Percentiles rank a stretch among this genome's conserved stretches.
These are phyloP conservation scores for Megalopta genalis DNA, from an alignment of 1,140 invertebrate genomes.

Conservation along the genomic window DNA sequence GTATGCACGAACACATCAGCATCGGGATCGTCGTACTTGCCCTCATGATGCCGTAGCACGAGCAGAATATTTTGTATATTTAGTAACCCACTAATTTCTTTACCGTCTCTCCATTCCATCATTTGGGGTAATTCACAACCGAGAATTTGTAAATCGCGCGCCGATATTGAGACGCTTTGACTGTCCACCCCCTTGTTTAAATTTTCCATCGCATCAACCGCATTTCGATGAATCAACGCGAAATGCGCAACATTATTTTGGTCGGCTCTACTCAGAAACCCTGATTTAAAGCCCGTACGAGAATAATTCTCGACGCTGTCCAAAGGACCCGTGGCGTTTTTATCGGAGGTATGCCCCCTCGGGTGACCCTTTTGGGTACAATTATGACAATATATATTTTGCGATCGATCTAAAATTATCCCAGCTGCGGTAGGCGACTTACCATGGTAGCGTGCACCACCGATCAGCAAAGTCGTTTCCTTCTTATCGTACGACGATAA, in stretches of 20 bases:
- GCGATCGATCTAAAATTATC: slow-evolving; percentile 54
- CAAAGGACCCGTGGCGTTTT: neutral
- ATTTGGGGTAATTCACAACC: slow-evolving; percentile 28
- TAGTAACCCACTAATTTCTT: accelerated
- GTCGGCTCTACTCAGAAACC: slow-evolving; percentile 49
- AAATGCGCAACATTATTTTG: slow-evolving; percentile 54
- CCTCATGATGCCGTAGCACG: slow-evolving; percentile 50
- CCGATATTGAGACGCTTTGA: neutral
- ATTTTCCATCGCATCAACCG: slow-evolving; percentile 26
- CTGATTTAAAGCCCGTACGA: slow-evolving; percentile 34
- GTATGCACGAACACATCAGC: slow-evolving; percentile 65
- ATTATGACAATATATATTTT: slow-evolving; percentile 30
- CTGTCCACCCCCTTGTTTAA: slow-evolving; percentile 28
- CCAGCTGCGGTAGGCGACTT: slow-evolving; percentile 19
- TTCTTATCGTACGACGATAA: slow-evolving; percentile 2
- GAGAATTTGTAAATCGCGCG: neutral
- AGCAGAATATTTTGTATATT: slow-evolving; percentile 23
- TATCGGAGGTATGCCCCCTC: slow-evolving; percentile 56
- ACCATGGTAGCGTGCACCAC: slow-evolving; percentile 62
- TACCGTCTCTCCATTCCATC: slow-evolving; percentile 27
- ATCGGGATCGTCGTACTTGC: slow-evolving; percentile 7
- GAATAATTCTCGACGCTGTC: slow-evolving; percentile 60
- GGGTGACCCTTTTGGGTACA: slow-evolving; percentile 54
- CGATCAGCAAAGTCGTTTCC: slow-evolving; percentile 43
- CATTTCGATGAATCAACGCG: neutral